Evolutionary conservation across 2,797 vertebrate genomes (phyloP).

Genomic region (Chaenodraco wilsoni): DNA sequence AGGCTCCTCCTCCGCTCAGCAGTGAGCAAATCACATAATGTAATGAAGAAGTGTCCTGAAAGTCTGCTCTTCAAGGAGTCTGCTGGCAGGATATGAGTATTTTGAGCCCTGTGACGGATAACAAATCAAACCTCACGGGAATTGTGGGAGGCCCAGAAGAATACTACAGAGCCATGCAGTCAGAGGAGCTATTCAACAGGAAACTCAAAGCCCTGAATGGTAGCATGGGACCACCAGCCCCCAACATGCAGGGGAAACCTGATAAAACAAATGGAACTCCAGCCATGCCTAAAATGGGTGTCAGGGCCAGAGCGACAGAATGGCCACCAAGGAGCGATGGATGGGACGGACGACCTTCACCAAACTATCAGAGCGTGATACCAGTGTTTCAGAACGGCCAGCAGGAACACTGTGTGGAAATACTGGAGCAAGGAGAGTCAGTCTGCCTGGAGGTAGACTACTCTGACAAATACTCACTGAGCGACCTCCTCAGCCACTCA

Average conservation of each 20-base stretch:
- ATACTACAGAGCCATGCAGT: slow-evolving; percentile 91
- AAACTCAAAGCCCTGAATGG: slow-evolving; percentile 94
- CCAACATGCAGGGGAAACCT: slow-evolving; percentile 83
- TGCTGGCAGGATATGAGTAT: slow-evolving; percentile 88
- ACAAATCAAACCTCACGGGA: slow-evolving; percentile 87
- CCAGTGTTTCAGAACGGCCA: slow-evolving; percentile 89
- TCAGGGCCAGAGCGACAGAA: slow-evolving; percentile 93
- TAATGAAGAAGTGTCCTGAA: slow-evolving; percentile 72
- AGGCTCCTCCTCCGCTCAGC: slow-evolving; percentile 62
- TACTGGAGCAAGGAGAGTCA: slow-evolving; percentile 81
- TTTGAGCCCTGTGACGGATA: slow-evolving; percentile 85
- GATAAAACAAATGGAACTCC: slow-evolving; percentile 92
- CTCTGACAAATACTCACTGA: slow-evolving; percentile 87
- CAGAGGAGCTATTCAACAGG: slow-evolving; percentile 93
- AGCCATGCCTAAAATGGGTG: slow-evolving; percentile 97
- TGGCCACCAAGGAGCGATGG: slow-evolving; percentile 94
- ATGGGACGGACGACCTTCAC: slow-evolving; percentile 88
- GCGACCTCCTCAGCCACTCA: slow-evolving; percentile 89
- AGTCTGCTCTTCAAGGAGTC: slow-evolving; percentile 74
- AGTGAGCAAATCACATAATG: slow-evolving; percentile 78
- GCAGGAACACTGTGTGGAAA: slow-evolving; percentile 82
- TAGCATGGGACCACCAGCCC: slow-evolving; percentile 87
- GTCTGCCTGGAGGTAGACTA: slow-evolving; percentile 87
- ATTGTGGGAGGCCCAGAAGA: slow-evolving; percentile 85
- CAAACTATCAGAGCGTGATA: slow-evolving; percentile 87